These are phyloP conservation scores for Engraulis encrasicolus DNA, from an alignment of 2,113 vertebrate species.

Conservation along the genomic window DNA sequence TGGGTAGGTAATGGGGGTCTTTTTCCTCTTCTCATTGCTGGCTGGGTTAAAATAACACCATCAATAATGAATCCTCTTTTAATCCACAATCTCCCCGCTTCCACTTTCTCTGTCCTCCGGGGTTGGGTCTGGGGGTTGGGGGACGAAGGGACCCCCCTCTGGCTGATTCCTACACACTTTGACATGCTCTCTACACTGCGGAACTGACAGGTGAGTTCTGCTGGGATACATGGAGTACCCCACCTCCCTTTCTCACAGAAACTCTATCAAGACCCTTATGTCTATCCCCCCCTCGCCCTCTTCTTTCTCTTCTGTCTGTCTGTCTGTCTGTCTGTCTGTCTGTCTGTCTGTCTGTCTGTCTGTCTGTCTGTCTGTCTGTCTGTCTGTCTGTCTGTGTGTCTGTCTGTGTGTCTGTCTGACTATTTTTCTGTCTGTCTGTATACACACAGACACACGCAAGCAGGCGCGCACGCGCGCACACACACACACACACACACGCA, in stretches of 20 bases:
- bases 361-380: too few species aligned
- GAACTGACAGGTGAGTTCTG: not conserved
- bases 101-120: not conserved
- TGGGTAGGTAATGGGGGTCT: not conserved
- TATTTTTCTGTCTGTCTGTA: too few species aligned
- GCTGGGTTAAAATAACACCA: slow-evolving; percentile 55
- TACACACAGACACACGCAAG: too few species aligned
- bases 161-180: slow-evolving; percentile 4
- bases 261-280: slow-evolving; percentile 22
- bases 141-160: not conserved
- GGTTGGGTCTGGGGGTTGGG: slow-evolving; percentile 15
- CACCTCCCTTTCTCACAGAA: not conserved
- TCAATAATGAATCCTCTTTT: slow-evolving; percentile 50
- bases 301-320: not conserved
- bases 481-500: too few species aligned
- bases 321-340: not conserved
- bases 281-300: not conserved
- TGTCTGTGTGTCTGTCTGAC: too few species aligned
- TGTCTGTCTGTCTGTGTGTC: too few species aligned
- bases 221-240: not conserved
- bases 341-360: not conserved
- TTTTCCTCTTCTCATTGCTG: slow-evolving; percentile 41
- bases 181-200: not conserved
- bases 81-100: slow-evolving; percentile 23
- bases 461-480: too few species aligned